Evolutionary conservation across 2,888 invertebrate species (phyloP).

Genomic region (Leptopterna dolabrata): DNA sequence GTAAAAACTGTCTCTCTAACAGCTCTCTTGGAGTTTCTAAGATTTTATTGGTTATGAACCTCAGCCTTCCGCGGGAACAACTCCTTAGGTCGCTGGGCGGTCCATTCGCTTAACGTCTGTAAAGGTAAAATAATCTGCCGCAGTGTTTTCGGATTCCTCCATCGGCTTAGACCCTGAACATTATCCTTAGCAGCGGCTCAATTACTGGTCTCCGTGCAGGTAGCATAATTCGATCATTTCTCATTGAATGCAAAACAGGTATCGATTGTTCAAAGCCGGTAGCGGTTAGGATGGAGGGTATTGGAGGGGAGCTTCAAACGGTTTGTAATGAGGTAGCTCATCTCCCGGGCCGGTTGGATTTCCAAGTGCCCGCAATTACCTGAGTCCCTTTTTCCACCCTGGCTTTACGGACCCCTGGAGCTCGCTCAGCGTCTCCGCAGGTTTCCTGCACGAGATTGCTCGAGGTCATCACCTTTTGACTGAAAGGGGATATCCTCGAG

Average conservation of each 20-base stretch:
- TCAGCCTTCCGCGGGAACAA: no score
- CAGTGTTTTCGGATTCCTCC: no score
- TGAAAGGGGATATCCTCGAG: not conserved
- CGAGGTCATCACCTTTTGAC: constrained; percentile 42
- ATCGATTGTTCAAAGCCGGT: constrained; percentile 36
- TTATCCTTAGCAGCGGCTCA: constrained; percentile 10
- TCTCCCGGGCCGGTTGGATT: constrained; percentile 33
- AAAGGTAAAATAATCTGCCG: no score
- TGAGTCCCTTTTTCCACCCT: not conserved
- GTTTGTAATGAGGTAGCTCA: constrained; percentile 42
- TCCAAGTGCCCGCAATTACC: constrained; percentile 33
- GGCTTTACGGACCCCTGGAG: constrained; percentile 32
- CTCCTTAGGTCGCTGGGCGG: no score
- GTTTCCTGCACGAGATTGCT: not conserved
- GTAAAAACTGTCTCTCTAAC: no score
- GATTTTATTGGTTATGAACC: no score
- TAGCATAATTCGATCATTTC: constrained; percentile 39
- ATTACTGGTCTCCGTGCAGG: constrained; percentile 29
- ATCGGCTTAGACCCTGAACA: not conserved
- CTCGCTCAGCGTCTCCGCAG: not conserved
- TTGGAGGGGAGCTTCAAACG: not conserved
- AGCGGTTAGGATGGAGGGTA: not conserved
- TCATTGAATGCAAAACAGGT: constrained; percentile 41
- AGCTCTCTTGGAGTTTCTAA: no score
- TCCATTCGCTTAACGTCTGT: no score